Evolutionary conservation across 2,888 invertebrate species (phyloP).

Genomic region (Drosophila diplacantha): DNA sequence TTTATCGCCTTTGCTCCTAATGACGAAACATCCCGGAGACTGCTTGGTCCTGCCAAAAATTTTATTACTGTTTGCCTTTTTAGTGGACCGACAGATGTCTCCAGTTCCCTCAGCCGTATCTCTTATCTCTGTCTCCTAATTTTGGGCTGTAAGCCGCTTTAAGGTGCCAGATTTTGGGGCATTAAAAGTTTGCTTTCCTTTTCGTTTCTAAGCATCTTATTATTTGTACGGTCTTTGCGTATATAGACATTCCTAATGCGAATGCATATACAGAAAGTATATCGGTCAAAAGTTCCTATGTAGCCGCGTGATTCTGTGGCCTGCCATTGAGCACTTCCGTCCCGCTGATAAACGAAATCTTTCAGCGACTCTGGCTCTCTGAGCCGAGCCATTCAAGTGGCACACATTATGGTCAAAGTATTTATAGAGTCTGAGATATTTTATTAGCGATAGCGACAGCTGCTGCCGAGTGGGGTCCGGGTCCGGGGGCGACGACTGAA

Average conservation of each 20-base stretch:
- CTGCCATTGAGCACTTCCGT: conserved; percentile 66
- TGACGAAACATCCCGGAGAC: conserved; percentile 59
- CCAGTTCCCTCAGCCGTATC: conserved; percentile 31
- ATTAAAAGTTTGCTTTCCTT: conserved; percentile 45
- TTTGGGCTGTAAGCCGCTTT: conserved; percentile 61
- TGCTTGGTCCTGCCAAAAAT: conserved; percentile 29
- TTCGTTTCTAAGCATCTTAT: neutral
- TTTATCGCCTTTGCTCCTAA: conserved; percentile 58
- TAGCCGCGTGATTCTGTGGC: conserved; percentile 10
- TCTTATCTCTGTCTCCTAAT: conserved; percentile 58
- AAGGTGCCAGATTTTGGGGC: conserved; percentile 65
- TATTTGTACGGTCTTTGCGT: neutral
- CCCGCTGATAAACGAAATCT: conserved; percentile 62
- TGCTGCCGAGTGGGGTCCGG: conserved; percentile 11
- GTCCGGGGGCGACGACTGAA: conserved; percentile 20
- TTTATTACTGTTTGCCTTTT: conserved; percentile 63
- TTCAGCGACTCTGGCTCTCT: conserved; percentile 27
- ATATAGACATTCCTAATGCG: neutral
- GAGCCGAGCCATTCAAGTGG: conserved; percentile 50
- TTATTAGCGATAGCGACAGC: conserved; percentile 56
- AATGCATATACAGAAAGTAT: conserved; percentile 23
- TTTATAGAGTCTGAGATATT: conserved; percentile 49
- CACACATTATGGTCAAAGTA: conserved; percentile 47
- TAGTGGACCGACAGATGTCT: conserved; percentile 60
- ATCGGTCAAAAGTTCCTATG: conserved; percentile 65